Evolutionary conservation across 1,140 invertebrate species (phyloP).

Genomic region (Pogonognathellus flavescens): DNA sequence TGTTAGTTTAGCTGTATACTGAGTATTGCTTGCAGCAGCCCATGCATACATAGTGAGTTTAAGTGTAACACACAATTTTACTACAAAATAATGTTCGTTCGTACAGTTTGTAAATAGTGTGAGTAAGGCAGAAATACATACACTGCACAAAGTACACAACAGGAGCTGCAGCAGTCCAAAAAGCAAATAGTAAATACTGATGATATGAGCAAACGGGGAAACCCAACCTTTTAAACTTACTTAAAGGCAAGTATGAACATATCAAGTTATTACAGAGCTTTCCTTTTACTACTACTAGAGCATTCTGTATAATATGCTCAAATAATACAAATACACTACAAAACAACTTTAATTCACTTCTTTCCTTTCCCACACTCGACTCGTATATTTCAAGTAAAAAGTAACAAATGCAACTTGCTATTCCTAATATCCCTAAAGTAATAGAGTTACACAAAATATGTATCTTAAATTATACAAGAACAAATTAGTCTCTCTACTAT

Average conservation of each 20-base stretch:
- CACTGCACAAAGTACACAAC: neutral
- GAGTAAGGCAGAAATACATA: neutral
- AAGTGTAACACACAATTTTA: neutral
- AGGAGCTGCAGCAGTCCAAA: neutral
- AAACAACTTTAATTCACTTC: neutral
- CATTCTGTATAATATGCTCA: neutral
- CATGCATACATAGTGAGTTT: neutral
- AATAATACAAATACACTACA: no score
- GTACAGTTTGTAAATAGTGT: neutral
- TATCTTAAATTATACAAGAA: no score
- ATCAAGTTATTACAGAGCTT: constrained; percentile 10
- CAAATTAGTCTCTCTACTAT: no score
- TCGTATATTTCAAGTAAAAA: neutral
- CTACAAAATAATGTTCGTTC: neutral
- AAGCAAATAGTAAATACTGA: no score
- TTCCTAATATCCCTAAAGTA: neutral
- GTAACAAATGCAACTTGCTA: neutral
- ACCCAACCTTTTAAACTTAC: neutral
- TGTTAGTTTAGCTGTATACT: neutral
- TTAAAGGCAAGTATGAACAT: neutral
- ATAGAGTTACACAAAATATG: neutral
- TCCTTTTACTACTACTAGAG: no score
- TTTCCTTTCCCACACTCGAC: constrained; percentile 1
- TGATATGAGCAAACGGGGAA: neutral
- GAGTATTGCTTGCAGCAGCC: neutral